Evolutionary conservation across 1,140 invertebrate genomes (phyloP).

Genomic region (Brachionus plicatilis): DNA sequence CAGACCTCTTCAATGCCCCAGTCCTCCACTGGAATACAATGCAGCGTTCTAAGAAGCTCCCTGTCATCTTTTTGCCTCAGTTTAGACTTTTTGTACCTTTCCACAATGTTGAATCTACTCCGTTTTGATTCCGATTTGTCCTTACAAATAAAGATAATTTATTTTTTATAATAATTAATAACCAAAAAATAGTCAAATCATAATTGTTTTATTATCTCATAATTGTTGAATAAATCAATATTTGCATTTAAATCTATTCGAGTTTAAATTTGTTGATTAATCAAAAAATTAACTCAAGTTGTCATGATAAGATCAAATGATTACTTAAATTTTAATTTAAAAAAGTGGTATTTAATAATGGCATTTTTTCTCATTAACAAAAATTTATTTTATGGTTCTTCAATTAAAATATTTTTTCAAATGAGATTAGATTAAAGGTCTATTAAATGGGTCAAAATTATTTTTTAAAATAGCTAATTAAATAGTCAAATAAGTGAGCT

Average conservation of each 20-base stretch:
- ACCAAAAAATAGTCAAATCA: conserved; percentile 34
- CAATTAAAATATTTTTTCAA: no score
- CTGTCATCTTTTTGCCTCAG: not conserved
- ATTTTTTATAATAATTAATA: conserved; percentile 41
- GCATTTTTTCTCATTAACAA: not conserved
- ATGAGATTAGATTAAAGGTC: no score
- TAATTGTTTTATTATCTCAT: conserved; percentile 13
- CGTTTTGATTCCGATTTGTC: conserved; percentile 17
- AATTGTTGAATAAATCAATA: not conserved
- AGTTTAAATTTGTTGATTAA: not conserved
- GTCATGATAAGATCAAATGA: not conserved
- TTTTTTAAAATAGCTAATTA: no score
- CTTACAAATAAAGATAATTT: not conserved
- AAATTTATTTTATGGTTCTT: not conserved
- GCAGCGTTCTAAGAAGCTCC: not conserved
- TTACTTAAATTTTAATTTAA: no score
- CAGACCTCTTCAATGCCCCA: conserved; percentile 62
- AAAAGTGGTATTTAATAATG: not conserved
- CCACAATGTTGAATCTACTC: not conserved
- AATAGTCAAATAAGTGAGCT: no score
- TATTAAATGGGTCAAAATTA: no score
- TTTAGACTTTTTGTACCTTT: not conserved
- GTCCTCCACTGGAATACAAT: conserved; percentile 46
- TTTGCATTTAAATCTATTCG: not conserved
- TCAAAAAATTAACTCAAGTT: not conserved